These are phyloP conservation scores for Centrocercus urophasianus DNA, from an alignment of 2,113 vertebrate genomes.

Conservation along the genomic window DNA sequence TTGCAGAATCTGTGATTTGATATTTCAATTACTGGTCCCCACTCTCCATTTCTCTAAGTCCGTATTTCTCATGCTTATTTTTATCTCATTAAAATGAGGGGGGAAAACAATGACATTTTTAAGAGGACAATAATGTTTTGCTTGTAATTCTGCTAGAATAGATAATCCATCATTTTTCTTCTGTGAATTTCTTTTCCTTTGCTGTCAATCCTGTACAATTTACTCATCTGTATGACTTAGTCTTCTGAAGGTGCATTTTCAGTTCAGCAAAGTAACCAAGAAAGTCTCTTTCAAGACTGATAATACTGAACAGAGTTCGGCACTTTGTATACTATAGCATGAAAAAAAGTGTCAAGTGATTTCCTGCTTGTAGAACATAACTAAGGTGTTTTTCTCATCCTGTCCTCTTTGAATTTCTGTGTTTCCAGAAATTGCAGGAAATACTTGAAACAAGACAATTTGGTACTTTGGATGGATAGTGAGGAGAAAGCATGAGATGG, in stretches of 20 bases:
- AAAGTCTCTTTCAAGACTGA: neutral
- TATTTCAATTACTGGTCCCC: neutral
- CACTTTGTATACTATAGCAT: neutral
- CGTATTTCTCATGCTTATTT: neutral
- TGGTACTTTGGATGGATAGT: neutral
- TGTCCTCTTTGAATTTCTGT: neutral
- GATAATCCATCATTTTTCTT: neutral
- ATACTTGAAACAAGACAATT: neutral
- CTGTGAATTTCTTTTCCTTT: neutral
- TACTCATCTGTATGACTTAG: neutral
- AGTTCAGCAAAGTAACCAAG: neutral
- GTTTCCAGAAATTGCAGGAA: neutral
- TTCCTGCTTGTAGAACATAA: neutral
- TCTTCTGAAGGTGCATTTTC: neutral
- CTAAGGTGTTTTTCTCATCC: neutral
- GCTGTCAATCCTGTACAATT: neutral
- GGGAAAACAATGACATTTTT: neutral
- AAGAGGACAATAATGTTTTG: neutral
- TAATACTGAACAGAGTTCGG: neutral
- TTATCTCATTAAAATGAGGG: neutral
- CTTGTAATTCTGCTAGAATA: neutral
- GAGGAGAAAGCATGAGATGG: neutral
- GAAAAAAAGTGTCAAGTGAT: neutral
- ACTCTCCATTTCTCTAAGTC: neutral
- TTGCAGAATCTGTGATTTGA: neutral